Percentiles rank a stretch among this genome's conserved stretches.
Evolutionary conservation across 2,113 vertebrate genomes (phyloP).

Genomic region (Gymnocephalus cernua): DNA sequence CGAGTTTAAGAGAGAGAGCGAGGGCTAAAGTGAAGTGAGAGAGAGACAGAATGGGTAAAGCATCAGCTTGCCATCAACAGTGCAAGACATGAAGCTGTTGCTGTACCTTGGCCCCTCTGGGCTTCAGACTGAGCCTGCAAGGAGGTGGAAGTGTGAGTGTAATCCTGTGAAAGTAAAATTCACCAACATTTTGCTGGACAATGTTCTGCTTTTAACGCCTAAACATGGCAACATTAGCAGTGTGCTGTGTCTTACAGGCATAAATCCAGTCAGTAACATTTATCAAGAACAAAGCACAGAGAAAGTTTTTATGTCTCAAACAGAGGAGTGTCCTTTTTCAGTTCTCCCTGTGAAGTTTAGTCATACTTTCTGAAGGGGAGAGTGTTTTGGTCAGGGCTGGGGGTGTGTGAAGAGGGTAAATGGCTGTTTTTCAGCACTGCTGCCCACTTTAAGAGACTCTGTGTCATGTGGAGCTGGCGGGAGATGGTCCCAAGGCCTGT

Average conservation of each 20-base stretch:
- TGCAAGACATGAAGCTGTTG: constrained; percentile 8
- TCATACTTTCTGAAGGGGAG: constrained; percentile 20
- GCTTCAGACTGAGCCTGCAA: constrained; percentile 6
- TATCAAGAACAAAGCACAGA: constrained; percentile 28
- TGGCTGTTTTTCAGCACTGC: constrained; percentile 61
- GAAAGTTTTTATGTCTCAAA: constrained; percentile 15
- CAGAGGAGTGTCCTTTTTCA: constrained; percentile 9
- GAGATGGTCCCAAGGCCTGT: constrained; percentile 81
- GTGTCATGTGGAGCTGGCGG: constrained; percentile 80
- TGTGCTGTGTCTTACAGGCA: constrained; percentile 1
- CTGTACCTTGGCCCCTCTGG: background rate
- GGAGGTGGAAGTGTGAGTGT: constrained; percentile 4
- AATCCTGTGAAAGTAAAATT: constrained; percentile 27
- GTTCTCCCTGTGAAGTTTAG: constrained; percentile 13
- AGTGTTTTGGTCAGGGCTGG: constrained; percentile 14
- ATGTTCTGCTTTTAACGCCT: constrained; percentile 12
- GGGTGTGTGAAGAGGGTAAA: constrained; percentile 36
- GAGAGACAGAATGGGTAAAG: constrained; percentile 13
- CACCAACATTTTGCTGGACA: constrained; percentile 4
- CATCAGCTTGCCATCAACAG: constrained; percentile 5
- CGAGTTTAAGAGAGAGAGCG: constrained; percentile 9
- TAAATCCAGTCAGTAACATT: constrained; percentile 28
- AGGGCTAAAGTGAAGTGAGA: too few species aligned
- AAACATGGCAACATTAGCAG: constrained; percentile 6
- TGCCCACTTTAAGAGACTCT: constrained; percentile 53